Base-by-base conservation (phyloP, 2,113 vertebrate species). In the Beaufortia kweichowensis region DNA sequence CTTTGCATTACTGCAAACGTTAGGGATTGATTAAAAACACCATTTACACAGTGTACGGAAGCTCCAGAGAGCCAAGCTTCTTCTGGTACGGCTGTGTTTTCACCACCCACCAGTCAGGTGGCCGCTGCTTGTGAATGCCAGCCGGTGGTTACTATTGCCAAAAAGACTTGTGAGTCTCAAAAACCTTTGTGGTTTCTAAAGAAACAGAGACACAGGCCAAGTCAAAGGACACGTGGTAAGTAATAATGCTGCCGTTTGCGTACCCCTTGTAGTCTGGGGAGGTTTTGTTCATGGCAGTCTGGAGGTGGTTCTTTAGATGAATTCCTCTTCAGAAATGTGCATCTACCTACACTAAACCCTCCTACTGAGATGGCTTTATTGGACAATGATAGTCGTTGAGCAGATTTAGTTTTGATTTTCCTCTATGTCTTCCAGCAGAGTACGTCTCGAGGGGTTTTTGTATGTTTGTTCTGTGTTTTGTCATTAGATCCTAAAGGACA, bases 271-370 rank as follows among this genome's bases (percentile, higher is more conserved):
- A 76, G 33, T 56, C 29, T 55, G 48, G 35, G 48, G 53, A 73
- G 39, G 50, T 46, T 29, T 57, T 67, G 48, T 46, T 48, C 55
- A 31, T 61, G 46, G 56, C 19, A 59, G 41, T 77, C 75, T 68
- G 75, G 59, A 78, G 67, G 67, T 64, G 76, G 46, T 72, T 55
- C 24, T 64, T 61, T 23, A 61, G 39, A 46, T 61, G 41, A 74
- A 62, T 61, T 63, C 21, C 77, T 71, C 68, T 64, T 33, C 24
- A n/a, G 55, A 59, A 55, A 67, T 61, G 75, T 41, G 41, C 55
- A 53, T 29, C 21, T 70, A 35, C 39, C 57, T 74, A 74, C 71
- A 74, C 71, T 46, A 74, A 74, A 74, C 26, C 70, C 70, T 73
- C 70, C 57, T 48, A 62, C 71, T 74, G 71, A 1, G 57, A 61